These are phyloP conservation scores for Pristionchus pacificus DNA, from an alignment of 1,140 invertebrate species.

Conservation along the genomic window DNA sequence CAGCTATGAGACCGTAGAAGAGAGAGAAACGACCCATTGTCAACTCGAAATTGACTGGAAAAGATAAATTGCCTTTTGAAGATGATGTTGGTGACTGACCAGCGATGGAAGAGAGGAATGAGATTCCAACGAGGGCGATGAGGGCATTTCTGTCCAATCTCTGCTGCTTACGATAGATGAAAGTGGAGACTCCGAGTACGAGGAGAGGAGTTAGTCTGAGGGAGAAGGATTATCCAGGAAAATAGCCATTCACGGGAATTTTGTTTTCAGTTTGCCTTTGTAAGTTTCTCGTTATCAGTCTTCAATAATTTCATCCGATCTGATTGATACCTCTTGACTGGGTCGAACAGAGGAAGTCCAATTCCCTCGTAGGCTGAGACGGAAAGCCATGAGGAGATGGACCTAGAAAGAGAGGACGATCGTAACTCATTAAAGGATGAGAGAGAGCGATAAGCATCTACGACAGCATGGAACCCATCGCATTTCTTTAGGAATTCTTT, in stretches of 20 bases:
- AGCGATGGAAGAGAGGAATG: constrained; percentile 60
- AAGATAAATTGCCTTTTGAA: not conserved
- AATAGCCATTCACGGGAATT: not conserved
- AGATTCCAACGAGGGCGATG: constrained; percentile 60
- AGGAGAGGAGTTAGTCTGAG: constrained; percentile 24
- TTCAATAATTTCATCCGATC: no score
- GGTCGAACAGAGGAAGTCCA: constrained; percentile 65
- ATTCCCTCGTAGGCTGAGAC: constrained; percentile 62
- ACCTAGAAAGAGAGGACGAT: constrained; percentile 26
- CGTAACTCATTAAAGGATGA: no score
- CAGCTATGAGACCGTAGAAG: constrained; percentile 60
- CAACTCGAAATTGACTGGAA: constrained; percentile 58
- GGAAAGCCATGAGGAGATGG: constrained; percentile 60
- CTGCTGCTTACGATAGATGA: constrained; percentile 60
- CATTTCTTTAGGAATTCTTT: no score
- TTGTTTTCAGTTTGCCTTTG: not conserved
- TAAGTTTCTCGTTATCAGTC: not conserved
- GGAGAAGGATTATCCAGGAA: not conserved
- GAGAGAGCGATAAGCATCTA: no score
- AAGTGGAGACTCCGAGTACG: constrained; percentile 50
- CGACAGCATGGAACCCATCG: no score
- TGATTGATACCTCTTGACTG: constrained; percentile 60
- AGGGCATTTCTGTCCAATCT: constrained; percentile 57
- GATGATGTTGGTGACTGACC: constrained; percentile 14
- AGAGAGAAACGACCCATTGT: constrained; percentile 60